Evolutionary conservation across 2,888 invertebrate genomes (phyloP), one percentile per base, ranked within the genome.

Genomic region (Noctua janthina): DNA sequence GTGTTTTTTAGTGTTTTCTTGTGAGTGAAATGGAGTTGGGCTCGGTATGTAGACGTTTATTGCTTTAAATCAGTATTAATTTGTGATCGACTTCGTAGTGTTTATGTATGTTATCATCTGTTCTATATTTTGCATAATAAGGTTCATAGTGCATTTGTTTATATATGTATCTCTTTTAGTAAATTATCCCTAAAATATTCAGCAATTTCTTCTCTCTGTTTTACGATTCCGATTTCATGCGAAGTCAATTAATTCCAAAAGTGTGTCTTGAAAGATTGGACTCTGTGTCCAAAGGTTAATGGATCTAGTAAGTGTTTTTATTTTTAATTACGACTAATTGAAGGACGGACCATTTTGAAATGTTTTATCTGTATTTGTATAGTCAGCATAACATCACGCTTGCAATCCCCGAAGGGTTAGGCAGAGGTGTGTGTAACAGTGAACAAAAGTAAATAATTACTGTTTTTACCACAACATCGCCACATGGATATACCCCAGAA

Each of bases 1-100:
- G 74, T 83, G 74, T n/a, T 78, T 77, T 75, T 69, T 51, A 7
- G 29, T 78, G 13, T n/a, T 70, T 29, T 43, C 4, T 66, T 54
- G 43, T 70, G 39, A 62, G 74, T 79, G 71, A 56, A 83, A 92
- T 92, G 91, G 89, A 91, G 76, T 73, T 85, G 46, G 54, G 75
- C 62, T 70, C 66, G 89, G 89, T 90, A 87, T 74, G 87, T 81
- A 62, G 62, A 46, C 43, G 66, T 73, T 17, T 49, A 39, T 77
- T 11, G 8, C 7, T 11, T 59, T 64, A 7, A 17, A 51, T 59
- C 1, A 20, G 23, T 43, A n/a, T 51, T 78, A 3, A 15, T 62
- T 5, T 46, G 39, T 72, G 5, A 51, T 66, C 67, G 71, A 71
- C 43, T 56, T 29, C 35, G 7, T 29, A 17, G 13, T 77, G 43